Evolutionary conservation across 2,888 invertebrate species (phyloP).

Genomic region (Thelaira solivaga): DNA sequence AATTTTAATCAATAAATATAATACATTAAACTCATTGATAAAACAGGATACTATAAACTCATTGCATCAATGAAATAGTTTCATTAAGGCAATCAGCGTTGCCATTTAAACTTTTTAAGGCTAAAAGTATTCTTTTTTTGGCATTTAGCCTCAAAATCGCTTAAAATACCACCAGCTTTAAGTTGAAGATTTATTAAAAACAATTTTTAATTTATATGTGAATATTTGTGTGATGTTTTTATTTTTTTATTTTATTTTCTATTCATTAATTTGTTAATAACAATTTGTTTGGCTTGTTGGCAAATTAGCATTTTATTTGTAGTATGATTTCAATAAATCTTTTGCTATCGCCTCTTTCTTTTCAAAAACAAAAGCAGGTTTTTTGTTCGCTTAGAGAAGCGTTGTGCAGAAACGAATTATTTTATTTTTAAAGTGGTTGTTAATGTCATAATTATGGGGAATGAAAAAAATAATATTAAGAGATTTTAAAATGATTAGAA

Average conservation of each 20-base stretch:
- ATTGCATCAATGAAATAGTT: too few relatives aligned
- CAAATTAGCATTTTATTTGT: slow-evolving; percentile 67
- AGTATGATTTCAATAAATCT: slow-evolving; percentile 27
- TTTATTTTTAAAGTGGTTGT: slow-evolving; percentile 38
- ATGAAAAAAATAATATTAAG: neutral
- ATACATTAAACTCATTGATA: too few relatives aligned
- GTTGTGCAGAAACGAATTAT: neutral
- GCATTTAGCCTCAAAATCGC: too few relatives aligned
- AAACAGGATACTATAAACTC: too few relatives aligned
- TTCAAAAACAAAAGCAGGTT: slow-evolving; percentile 34
- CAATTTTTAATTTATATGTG: neutral
- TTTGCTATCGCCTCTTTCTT: neutral
- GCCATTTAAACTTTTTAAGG: too few relatives aligned
- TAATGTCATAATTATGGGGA: slow-evolving; percentile 67
- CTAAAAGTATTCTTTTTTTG: too few relatives aligned
- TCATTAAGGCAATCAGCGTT: too few relatives aligned
- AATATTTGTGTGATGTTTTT: neutral
- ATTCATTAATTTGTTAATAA: slow-evolving; percentile 45
- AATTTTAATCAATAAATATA: too few relatives aligned
- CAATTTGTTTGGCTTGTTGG: slow-evolving; percentile 67
- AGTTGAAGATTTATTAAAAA: slow-evolving; percentile 38
- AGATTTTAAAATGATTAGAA: slow-evolving; percentile 29
- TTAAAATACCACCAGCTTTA: neutral
- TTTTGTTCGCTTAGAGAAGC: neutral
- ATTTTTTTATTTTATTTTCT: neutral